Conservation (phyloP, 92 coral and sea anemone species). For the Phymanthus crucifer region DNA sequence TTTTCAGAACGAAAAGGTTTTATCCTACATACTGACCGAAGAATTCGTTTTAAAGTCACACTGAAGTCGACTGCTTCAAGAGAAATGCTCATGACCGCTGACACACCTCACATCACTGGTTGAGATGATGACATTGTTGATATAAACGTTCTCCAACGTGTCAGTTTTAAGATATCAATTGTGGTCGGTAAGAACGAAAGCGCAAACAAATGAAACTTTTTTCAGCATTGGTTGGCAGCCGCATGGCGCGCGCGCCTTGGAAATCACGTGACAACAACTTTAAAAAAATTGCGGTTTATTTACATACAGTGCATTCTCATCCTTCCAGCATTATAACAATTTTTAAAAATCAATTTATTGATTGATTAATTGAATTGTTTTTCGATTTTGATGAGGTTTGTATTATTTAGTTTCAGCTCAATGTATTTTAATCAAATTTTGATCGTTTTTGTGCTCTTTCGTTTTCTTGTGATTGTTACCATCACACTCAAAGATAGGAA, state of each 20-base stretch:
- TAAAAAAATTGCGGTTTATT: neutral
- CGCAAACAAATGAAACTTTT: neutral
- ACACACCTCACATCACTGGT: neutral
- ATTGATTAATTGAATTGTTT: neutral
- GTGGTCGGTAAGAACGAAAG: neutral
- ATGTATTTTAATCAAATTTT: neutral
- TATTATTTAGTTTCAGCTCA: neutral
- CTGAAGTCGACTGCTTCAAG: neutral
- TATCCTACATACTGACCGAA: too few relatives aligned
- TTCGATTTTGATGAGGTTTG: neutral
- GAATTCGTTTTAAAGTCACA: too few relatives aligned
- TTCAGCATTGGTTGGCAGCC: neutral
- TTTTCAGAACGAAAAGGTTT: neutral
- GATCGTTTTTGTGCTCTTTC: neutral
- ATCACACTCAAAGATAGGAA: neutral
- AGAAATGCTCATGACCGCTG: neutral
- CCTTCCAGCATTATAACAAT: neutral
- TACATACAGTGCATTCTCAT: neutral
- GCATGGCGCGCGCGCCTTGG: neutral
- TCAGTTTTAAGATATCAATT: neutral
- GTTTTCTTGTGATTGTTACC: neutral
- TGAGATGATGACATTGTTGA: neutral
- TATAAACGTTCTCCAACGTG: neutral
- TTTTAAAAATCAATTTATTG: neutral
- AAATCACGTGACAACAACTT: neutral